Conservation (phyloP, 1,140 invertebrate species). For the Bradynema listronoti region DNA sequence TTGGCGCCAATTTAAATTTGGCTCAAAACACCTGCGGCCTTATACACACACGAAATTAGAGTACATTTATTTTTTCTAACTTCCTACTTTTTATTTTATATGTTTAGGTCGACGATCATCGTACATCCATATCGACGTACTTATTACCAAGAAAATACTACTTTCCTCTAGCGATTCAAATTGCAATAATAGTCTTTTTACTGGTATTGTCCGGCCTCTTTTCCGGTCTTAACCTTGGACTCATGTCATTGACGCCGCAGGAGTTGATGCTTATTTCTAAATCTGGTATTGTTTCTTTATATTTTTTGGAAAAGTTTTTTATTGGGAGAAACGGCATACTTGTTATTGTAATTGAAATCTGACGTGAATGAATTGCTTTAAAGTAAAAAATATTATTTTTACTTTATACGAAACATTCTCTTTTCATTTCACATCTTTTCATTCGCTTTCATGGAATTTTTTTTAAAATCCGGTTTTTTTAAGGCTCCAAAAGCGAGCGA, state of each 20-base stretch:
- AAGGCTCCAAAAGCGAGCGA: conserved; percentile 58
- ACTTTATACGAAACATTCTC: too few species aligned
- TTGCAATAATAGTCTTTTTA: conserved; percentile 59
- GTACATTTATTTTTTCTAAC: too few species aligned
- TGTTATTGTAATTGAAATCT: too few species aligned
- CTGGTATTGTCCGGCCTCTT: conserved; percentile 61
- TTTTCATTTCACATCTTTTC: too few species aligned
- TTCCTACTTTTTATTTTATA: too few species aligned
- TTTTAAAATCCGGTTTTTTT: conserved; percentile 13
- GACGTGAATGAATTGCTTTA: too few species aligned
- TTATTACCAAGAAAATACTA: conserved; percentile 46
- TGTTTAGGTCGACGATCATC: conserved; percentile 47
- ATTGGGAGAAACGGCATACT: too few species aligned
- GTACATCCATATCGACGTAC: conserved; percentile 45
- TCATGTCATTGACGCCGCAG: conserved; percentile 64
- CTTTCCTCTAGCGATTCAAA: conserved; percentile 62
- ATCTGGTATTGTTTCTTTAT: conserved; percentile 35
- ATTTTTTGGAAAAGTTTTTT: too few species aligned
- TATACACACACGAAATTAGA: too few species aligned
- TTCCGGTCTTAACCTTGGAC: conserved; percentile 63
- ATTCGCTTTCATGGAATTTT: background rate
- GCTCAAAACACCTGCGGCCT: too few species aligned
- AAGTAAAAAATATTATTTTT: too few species aligned
- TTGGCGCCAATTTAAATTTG: too few species aligned
- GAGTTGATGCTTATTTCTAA: conserved; percentile 61